Percentiles rank a stretch among this genome's conserved stretches.
phyloP scores from a whole-genome alignment of 2,888 invertebrate species.

The Cryptops parisi region DNA sequence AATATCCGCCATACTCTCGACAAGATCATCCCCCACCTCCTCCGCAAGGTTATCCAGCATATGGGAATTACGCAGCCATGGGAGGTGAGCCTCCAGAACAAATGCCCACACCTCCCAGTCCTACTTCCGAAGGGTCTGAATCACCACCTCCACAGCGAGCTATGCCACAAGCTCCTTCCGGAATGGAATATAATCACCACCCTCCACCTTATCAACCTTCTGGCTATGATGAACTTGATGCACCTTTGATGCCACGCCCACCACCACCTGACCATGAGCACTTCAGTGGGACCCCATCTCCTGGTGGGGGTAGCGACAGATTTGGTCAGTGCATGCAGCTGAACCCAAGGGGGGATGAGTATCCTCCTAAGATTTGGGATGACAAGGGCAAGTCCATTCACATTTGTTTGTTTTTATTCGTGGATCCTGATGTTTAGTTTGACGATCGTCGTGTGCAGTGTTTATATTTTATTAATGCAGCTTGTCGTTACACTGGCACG shows the following conservation, averaged over 20 bases:
- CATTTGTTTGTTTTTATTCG: too few species aligned
- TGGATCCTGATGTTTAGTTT: too few species aligned
- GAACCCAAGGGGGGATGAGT: neutral
- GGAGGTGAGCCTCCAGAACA: constrained; percentile 17
- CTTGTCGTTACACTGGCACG: too few species aligned
- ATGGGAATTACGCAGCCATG: constrained; percentile 9
- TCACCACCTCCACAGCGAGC: constrained; percentile 23
- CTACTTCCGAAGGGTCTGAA: constrained; percentile 20
- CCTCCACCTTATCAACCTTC: constrained; percentile 40
- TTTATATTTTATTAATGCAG: too few species aligned
- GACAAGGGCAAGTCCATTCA: constrained; percentile 4
- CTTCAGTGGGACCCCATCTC: constrained; percentile 19
- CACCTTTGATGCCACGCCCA: constrained; percentile 26
- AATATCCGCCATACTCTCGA: constrained; percentile 4
- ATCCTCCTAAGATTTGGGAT: constrained; percentile 3
- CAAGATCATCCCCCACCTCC: constrained; percentile 10
- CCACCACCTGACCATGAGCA: constrained; percentile 13
- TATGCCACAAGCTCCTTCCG: constrained; percentile 23
- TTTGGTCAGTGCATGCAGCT: constrained; percentile 17
- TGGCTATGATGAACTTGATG: constrained; percentile 50
- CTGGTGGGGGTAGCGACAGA: constrained; percentile 21
- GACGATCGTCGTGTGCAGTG: too few species aligned
- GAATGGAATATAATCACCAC: constrained; percentile 27
- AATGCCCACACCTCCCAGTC: constrained; percentile 19
- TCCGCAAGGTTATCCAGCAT: constrained; percentile 12